Evolutionary conservation across 1,140 invertebrate species (phyloP).

Genomic region (Drosophila watanabei): DNA sequence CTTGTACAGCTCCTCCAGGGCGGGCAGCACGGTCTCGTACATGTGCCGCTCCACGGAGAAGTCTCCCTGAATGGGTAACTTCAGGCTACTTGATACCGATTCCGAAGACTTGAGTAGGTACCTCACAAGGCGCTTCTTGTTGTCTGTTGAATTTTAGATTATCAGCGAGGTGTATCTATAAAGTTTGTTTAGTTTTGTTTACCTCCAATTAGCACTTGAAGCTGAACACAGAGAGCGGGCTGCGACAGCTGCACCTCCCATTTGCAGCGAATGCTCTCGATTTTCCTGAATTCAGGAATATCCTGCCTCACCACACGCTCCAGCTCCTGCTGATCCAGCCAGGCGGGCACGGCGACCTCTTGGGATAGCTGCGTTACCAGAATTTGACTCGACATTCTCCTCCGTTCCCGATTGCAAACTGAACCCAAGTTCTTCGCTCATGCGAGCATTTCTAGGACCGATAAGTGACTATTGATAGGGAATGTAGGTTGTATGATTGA

Average conservation of each 20-base stretch:
- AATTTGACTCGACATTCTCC: slow-evolving; percentile 42
- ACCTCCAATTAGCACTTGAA: slow-evolving; percentile 43
- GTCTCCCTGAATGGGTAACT: slow-evolving; percentile 25
- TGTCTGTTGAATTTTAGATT: slow-evolving; percentile 8
- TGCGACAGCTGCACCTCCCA: slow-evolving; percentile 35
- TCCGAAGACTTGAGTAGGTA: slow-evolving; percentile 57
- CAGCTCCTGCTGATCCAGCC: slow-evolving; percentile 53
- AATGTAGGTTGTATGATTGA: slow-evolving; percentile 34
- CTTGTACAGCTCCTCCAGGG: slow-evolving; percentile 40
- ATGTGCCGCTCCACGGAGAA: slow-evolving; percentile 46
- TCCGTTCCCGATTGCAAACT: slow-evolving; percentile 34
- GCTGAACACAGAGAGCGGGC: slow-evolving; percentile 29
- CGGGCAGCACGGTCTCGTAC: slow-evolving; percentile 50
- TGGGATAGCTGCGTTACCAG: slow-evolving; percentile 44
- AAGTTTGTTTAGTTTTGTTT: neutral
- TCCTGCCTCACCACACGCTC: slow-evolving; percentile 33
- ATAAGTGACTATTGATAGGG: slow-evolving; percentile 46
- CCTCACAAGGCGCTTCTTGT: slow-evolving; percentile 28
- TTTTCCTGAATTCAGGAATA: slow-evolving; percentile 22
- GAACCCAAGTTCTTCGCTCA: slow-evolving; percentile 8
- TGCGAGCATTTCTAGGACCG: slow-evolving; percentile 1
- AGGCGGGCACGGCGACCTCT: slow-evolving; percentile 23
- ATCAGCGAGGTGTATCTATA: neutral
- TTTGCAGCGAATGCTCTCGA: slow-evolving; percentile 23
- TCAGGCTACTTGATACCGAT: neutral